phyloP scores from a whole-genome alignment of 2,113 vertebrate genomes.

The Boulengeromyrus knoepffleri region DNA sequence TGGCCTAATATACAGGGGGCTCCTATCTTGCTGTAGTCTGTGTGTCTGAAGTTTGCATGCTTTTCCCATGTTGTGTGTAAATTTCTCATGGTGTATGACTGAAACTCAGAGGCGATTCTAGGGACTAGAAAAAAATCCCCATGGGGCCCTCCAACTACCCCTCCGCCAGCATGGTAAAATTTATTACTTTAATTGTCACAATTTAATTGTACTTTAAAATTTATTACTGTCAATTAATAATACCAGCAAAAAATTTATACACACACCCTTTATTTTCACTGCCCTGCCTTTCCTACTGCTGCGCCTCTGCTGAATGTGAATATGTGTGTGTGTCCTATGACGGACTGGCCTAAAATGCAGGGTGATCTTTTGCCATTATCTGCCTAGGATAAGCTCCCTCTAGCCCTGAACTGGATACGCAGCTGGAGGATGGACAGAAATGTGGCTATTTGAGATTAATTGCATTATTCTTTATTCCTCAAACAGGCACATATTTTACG shows the following conservation, averaged over 20 bases:
- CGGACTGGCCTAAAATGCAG: background rate
- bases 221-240: background rate
- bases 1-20: background rate
- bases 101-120: background rate
- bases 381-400: background rate
- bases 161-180: background rate
- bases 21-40: background rate
- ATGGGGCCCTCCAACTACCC: background rate
- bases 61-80: background rate
- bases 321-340: background rate
- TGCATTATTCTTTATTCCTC: background rate
- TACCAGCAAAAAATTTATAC: background rate
- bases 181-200: too few species aligned
- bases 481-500: background rate
- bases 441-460: background rate
- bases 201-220: too few species aligned
- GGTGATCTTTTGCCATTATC: background rate
- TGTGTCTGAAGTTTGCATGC: background rate
- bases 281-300: background rate
- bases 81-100: background rate
- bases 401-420: background rate
- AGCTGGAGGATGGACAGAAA: background rate
- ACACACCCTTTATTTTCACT: background rate
- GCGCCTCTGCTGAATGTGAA: background rate
- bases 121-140: background rate